Base-by-base conservation (phyloP, 2,888 invertebrate genomes). In the Dendrolimus houi region DNA sequence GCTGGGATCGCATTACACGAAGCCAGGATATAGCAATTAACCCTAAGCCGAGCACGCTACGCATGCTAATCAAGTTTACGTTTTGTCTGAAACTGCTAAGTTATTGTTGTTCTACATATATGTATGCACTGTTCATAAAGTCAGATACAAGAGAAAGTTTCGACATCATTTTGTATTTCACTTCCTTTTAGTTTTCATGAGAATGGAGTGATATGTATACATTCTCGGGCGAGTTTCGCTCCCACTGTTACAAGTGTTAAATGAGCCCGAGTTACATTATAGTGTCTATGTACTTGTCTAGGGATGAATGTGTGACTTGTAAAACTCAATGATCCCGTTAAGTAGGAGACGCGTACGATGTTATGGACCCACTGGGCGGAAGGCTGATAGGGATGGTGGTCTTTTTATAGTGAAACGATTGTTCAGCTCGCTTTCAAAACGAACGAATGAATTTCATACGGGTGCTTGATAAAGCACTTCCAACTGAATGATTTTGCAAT, bases 391-490 rank as follows among this genome's bases (percentile, higher is more conserved):
- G 69, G 63, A 60, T 60, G 68, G 65, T 66, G 64, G 72, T 69
- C 69, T 70, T 75, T 80, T 80, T 80, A 78, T 79, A 73, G 76
- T 65, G 66, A 70, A 72, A 74, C 75, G 74, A 78, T 82, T 81
- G 81, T 81, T 77, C 74, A 63, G 65, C 57, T 60, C 70, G 73
- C 71, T 78, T 78, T 77, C 70, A 74, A 72, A 77, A 70, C 58
- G 66, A 63, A 62, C 64, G 70, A 71, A 63, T 69, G 72, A 70
- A 69, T 72, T 75, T 72, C 69, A 82, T 82, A 76, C 75, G 77
- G 79, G 79, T 69, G 66, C 68, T 70, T 75, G 80, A 81, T 79
- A 81, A 77, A 81, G 75, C 72, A 70, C 68, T 72, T 65, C 65
- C 66, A 56, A 65, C 63, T 66, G 65, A 63, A 65, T 55, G 52